These are phyloP conservation scores for Platycnemis pennipes DNA, from an alignment of 2,888 invertebrate species.

Conservation along the genomic window DNA sequence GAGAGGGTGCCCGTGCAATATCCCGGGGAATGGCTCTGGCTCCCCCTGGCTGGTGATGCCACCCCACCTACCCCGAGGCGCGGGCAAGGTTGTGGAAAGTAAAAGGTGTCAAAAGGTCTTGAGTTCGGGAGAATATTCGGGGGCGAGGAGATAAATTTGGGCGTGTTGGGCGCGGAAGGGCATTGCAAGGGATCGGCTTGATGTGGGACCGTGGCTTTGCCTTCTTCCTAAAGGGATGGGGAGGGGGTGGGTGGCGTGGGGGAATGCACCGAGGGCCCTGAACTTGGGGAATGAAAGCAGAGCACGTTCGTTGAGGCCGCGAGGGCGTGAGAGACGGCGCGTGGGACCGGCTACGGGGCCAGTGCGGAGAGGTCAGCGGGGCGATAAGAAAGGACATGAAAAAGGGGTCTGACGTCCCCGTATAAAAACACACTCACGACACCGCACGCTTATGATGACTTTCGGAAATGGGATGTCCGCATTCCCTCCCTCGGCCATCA, in stretches of 20 bases:
- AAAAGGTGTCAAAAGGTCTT: background rate
- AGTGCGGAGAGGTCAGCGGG: background rate
- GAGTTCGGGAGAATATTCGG: background rate
- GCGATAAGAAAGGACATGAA: background rate
- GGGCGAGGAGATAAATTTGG: conserved; percentile 1
- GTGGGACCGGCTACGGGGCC: background rate
- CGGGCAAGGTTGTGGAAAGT: background rate
- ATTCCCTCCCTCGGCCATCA: background rate
- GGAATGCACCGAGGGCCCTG: background rate
- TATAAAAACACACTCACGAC: background rate
- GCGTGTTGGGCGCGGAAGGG: no score
- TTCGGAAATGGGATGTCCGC: background rate
- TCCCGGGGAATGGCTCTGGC: background rate
- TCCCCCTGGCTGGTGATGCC: no score
- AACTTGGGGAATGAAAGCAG: background rate
- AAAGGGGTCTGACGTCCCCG: background rate
- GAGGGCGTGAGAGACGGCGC: background rate
- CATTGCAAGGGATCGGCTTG: background rate
- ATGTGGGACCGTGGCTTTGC: no score
- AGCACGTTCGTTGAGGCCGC: background rate
- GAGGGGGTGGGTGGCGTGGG: background rate
- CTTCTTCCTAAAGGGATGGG: no score
- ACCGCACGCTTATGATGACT: background rate
- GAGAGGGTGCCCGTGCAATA: background rate
- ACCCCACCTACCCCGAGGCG: background rate